A percentile compares a stretch with the other conserved stretches of the same genome.
Evolutionary conservation across 2,113 vertebrate genomes (phyloP).

Genomic region (Entomyzon cyanotis): DNA sequence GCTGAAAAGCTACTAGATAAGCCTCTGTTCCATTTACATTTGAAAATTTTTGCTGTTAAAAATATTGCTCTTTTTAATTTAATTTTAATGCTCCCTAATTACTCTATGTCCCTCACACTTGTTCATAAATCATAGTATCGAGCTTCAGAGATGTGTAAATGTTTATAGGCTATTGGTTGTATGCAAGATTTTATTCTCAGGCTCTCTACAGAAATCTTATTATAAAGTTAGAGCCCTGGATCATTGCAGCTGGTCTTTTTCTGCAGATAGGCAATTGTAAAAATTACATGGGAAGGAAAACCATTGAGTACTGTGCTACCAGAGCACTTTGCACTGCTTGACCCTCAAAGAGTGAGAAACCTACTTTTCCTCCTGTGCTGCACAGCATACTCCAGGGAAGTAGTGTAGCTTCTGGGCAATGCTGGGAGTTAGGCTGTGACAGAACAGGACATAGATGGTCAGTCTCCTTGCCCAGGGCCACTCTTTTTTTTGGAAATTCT

Average conservation of each 20-base stretch:
- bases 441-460: not conserved
- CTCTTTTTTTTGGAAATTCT: not conserved
- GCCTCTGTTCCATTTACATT: not conserved
- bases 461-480: not conserved
- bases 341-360: not conserved
- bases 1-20: not conserved
- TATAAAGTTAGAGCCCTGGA: not conserved
- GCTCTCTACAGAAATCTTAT: not conserved
- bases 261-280: not conserved
- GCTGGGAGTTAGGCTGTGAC: not conserved
- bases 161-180: not conserved
- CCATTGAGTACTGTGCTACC: not conserved
- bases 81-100: not conserved
- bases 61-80: not conserved
- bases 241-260: not conserved
- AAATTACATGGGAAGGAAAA: not conserved
- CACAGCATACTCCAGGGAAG: not conserved
- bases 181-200: not conserved
- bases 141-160: not conserved
- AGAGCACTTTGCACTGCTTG: not conserved
- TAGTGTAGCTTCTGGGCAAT: not conserved
- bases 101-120: not conserved
- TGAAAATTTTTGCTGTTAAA: not conserved
- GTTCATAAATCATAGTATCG: not conserved
- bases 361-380: not conserved